phyloP scores from a whole-genome alignment of 2,113 vertebrate genomes.

The Podocnemis expansa region DNA sequence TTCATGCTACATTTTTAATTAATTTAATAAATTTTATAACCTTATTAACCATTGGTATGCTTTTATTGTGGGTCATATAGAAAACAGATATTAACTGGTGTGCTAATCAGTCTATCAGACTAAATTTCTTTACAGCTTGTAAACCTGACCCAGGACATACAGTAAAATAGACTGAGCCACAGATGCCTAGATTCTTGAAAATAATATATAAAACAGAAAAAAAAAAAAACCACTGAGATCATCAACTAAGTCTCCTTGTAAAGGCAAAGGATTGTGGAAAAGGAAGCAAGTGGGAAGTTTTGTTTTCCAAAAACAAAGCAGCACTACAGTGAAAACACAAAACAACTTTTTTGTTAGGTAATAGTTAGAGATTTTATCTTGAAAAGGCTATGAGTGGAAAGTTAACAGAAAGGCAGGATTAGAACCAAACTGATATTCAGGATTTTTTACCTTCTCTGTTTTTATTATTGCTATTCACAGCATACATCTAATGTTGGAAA shows the following conservation, averaged over 20 bases:
- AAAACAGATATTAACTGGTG: constrained; percentile 42
- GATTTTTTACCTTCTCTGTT: background rate
- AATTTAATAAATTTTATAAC: constrained; percentile 60
- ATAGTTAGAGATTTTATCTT: background rate
- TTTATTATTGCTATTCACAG: background rate
- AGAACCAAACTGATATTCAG: background rate
- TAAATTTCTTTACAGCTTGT: background rate
- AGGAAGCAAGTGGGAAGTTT: background rate
- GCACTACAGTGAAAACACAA: background rate
- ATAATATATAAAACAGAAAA: background rate
- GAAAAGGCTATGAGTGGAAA: background rate
- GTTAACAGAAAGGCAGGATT: background rate
- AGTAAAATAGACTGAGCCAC: background rate
- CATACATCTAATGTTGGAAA: background rate
- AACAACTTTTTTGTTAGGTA: background rate
- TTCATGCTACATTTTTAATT: constrained; percentile 58
- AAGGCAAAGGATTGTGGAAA: background rate
- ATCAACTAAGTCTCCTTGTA: background rate
- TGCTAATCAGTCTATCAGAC: background rate
- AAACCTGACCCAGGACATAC: background rate
- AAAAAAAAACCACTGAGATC: background rate
- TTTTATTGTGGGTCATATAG: constrained; percentile 51
- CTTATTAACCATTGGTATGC: constrained; percentile 42
- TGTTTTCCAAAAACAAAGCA: background rate
- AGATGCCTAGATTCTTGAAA: constrained; percentile 3